Evolutionary conservation across 1,140 invertebrate species (phyloP), one percentile per base, ranked within the genome.

Genomic region (Leptoteleia sp.): DNA sequence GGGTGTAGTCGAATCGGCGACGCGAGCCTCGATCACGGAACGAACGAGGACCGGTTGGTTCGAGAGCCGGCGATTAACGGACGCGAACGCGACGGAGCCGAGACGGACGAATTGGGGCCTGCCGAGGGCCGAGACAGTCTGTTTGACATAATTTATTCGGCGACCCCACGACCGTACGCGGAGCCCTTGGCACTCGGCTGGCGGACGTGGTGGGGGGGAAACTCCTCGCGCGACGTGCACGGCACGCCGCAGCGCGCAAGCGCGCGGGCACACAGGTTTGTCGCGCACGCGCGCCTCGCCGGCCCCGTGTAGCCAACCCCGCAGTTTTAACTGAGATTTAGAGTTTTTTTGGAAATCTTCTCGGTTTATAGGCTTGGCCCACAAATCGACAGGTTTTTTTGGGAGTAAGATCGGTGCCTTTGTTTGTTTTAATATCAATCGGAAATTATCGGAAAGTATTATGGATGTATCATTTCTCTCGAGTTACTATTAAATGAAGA

Each of bases 81-180:
- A 50, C 37, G 52, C 27, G 64, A 54, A 11, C 27, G 13, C 38
- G 38, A 67, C 40, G 38, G 12, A 35, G 16, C 8, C 31, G 8
- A 59, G 31, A 0, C 40, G 19, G 13, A 35, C 48, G 54, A 76
- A 48, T 76, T 65, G 45, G 43, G 55, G 40, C 55, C 55, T 75
- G 37, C 29, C 59, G 59, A 55, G 37, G 59, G 25, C 59, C 48
- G 71, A 59, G 37, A 38, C 67, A 75, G 64, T 81, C 73, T 76
- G 80, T 82, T 85, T 81, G 81, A 85, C 83, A 84, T 84, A 80
- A 83, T 86, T 85, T 84, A 80, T 82, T 80, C 77, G 73, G 65
- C 81, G 82, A 84, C 67, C 81, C 82, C 78, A 70, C 82, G 67
- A 57, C 82, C 77, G 59, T 76, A 59, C 79, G 76, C 31, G 42